phyloP scores from a whole-genome alignment of 2,888 invertebrate species.

The Agrypnus murinus region DNA sequence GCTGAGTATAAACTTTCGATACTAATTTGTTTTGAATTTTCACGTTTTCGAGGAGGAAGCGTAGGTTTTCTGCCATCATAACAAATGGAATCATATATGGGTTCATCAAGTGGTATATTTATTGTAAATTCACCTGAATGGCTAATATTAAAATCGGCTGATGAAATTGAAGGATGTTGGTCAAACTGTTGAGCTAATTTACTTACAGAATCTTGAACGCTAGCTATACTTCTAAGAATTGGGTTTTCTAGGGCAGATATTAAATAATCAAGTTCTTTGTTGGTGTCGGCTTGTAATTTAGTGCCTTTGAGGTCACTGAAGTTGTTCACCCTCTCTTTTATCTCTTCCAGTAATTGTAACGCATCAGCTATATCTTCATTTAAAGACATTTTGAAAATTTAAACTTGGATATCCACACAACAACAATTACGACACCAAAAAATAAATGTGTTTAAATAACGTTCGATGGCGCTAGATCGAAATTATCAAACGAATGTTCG shows the following conservation, averaged over 20 bases:
- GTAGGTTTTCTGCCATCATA: constrained; percentile 75
- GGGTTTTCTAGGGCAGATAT: constrained; percentile 92
- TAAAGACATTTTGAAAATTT: constrained; percentile 71
- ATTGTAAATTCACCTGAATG: constrained; percentile 81
- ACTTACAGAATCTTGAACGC: constrained; percentile 91
- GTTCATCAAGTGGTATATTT: constrained; percentile 76
- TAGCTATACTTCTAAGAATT: constrained; percentile 91
- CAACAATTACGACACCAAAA: not conserved
- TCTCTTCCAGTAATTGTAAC: constrained; percentile 90
- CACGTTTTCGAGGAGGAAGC: constrained; percentile 84
- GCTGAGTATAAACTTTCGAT: constrained; percentile 77
- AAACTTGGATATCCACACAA: not conserved
- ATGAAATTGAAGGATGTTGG: constrained; percentile 93
- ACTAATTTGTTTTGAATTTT: constrained; percentile 74
- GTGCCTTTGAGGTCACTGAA: constrained; percentile 88
- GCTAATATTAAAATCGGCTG: constrained; percentile 94
- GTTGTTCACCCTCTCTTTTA: constrained; percentile 89
- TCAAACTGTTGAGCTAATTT: constrained; percentile 90
- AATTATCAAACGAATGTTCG: constrained; percentile 1
- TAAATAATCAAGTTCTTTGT: constrained; percentile 87
- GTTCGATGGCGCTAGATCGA: constrained; percentile 9
- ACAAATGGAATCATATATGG: constrained; percentile 75
- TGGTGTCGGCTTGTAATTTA: constrained; percentile 83
- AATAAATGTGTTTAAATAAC: constrained; percentile 9
- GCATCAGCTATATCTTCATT: constrained; percentile 91